A percentile compares a stretch with the other conserved stretches of the same genome.
Conservation (phyloP, 2,797 vertebrate species). For the Hypotaenidia philippensis region DNA sequence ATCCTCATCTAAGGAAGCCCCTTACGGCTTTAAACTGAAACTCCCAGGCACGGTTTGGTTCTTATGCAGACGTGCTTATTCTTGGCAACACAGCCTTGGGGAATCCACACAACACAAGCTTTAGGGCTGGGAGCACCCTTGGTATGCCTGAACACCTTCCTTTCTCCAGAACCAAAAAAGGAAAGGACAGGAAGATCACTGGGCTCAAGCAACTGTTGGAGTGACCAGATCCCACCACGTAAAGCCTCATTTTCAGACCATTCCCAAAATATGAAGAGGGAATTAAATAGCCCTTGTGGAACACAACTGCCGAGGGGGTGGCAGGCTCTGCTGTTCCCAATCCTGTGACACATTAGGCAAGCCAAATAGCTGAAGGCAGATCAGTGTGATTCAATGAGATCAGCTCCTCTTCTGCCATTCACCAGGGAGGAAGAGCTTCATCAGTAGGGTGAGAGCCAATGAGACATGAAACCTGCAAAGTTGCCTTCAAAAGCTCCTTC, state of each 20-base stretch:
- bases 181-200: background rate
- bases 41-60: background rate
- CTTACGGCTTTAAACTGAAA: background rate
- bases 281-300: background rate
- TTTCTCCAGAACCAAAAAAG: background rate
- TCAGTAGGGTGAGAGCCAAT: accelerated
- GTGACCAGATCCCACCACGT: background rate
- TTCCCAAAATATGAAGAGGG: background rate
- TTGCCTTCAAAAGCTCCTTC: background rate
- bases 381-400: background rate
- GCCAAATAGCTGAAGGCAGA: background rate
- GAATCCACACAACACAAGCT: background rate
- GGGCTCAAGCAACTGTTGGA: background rate
- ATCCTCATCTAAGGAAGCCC: background rate
- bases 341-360: background rate
- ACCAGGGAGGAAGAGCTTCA: background rate
- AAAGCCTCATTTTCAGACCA: background rate
- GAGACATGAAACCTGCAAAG: background rate
- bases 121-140: background rate
- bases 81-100: too few relatives aligned
- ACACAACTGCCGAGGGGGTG: background rate
- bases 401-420: background rate
- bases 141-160: accelerated
- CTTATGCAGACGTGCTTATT: background rate
- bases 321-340: background rate